Conservation (phyloP, 2,888 invertebrate species). For the Onthophagus sagittarius region DNA sequence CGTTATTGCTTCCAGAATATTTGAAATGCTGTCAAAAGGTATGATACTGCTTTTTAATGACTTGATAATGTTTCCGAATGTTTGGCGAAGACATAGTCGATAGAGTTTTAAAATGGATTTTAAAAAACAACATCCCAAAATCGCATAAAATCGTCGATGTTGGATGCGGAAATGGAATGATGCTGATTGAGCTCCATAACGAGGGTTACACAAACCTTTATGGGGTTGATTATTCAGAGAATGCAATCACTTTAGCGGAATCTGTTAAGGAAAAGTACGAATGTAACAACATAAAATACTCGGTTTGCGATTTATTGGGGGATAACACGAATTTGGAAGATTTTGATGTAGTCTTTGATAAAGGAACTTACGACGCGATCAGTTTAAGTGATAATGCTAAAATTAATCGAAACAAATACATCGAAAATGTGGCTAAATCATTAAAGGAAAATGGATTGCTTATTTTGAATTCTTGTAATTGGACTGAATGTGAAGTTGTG, state of each 20-base stretch:
- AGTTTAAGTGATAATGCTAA: constrained; percentile 72
- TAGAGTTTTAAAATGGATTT: constrained; percentile 69
- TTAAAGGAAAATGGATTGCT: constrained; percentile 64
- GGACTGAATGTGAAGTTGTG: constrained; percentile 81
- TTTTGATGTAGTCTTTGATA: constrained; percentile 65
- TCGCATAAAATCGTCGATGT: constrained; percentile 67
- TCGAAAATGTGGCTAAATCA: constrained; percentile 59
- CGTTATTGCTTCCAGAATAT: no score
- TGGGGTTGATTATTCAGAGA: constrained; percentile 84
- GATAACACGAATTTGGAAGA: constrained; percentile 40
- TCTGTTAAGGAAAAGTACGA: constrained; percentile 57
- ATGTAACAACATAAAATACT: constrained; percentile 49
- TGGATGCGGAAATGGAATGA: constrained; percentile 91
- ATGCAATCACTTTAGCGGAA: constrained; percentile 74
- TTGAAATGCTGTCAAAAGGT: no score
- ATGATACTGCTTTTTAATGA: no score
- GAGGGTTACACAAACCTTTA: constrained; percentile 73
- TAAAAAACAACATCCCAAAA: constrained; percentile 51
- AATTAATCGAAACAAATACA: constrained; percentile 62
- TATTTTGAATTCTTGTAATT: constrained; percentile 92
- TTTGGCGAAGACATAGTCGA: constrained; percentile 83
- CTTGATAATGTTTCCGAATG: no score
- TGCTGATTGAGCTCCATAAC: constrained; percentile 68
- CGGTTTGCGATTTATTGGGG: constrained; percentile 43
- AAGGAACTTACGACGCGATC: constrained; percentile 91